Base-by-base conservation (phyloP, 2,797 vertebrate genomes). In the Apodemus agrarius region DNA sequence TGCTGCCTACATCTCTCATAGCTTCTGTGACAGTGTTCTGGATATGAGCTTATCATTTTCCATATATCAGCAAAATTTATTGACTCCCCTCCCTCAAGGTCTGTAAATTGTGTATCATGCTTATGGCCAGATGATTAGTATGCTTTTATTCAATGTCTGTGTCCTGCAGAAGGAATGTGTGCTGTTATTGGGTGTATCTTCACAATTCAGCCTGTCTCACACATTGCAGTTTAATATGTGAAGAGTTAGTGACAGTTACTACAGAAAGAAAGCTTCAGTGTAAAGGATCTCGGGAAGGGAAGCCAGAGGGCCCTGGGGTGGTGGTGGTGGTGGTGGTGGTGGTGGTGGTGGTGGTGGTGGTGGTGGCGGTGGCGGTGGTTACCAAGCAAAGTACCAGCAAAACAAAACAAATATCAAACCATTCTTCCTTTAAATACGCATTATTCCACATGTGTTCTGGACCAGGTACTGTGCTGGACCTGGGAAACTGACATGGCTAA, bases 201-300 rank as follows among this genome's bases (percentile, higher is more conserved):
- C 75, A 92, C 75, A 37, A 59, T 26, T 46, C 54, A 83, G 76
- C 17, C 9, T 80, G 12, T n/a, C 61, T 86, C 46, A 19, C 21
- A 61, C 9, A 31, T 17, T 80, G 6, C 40, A 59, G 5, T 82
- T 74, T 63, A 78, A 54, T 83, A 85, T 92, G 21, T 88, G 34
- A 93, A 93, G 16, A 57, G 40, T 13, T 49, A 26, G 34, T 85
- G n/a, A 86, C 8, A 65, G 52, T 92, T 59, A 67, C 2, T 9
- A 86, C 24, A 90, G 43, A 86, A 85, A 92, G 46, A 82, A 83
- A 94, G 82, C 21, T 72, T 79, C 49, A 90, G 43, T 34, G 6
- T 43, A 90, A 40, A 17, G 5, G 49, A 16, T 29, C 31, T 54
- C 65, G 43, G 59, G 80, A 93, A 92, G 46, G 21, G 91, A 89